Evolutionary conservation across 1,140 invertebrate species (phyloP), one percentile per base, ranked within the genome.

Genomic region (Bilobella aurantiaca): DNA sequence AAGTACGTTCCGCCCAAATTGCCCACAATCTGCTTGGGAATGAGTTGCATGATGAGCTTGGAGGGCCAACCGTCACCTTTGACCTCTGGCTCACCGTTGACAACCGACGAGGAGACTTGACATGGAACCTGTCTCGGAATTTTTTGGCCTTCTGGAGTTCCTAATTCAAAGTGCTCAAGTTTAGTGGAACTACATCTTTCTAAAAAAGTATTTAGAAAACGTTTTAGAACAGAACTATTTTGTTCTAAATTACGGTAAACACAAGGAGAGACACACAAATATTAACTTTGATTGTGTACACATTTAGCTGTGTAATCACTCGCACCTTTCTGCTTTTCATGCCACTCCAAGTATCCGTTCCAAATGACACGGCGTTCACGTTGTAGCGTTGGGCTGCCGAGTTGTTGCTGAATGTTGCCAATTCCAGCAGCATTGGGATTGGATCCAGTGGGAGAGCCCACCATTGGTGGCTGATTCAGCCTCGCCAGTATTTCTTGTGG

Each of bases 51-150:
- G 47, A 92, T 84, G 14, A 97, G 76, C 76, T 93, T 94, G 62
- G 83, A 82, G 1, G 93, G 93, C 93, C 93, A 97, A 16, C 88
- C 88, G 71, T 91, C 89, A 1, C 90, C 89, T 81, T 91, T 93
- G 82, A 94, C 81, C 77, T 94, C 91, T 0, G 87, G 85, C 75
- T 93, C 89, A 18, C 89, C 88, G 73, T 90, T 88, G 70, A 87
- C 88, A 0, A 83, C 82, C 73, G 86, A 86, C 3, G 84, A 82
- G 1, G 85, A 86, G 1, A 95, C 88, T 71, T 89, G 87, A 77
- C 90, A 95, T 0, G 87, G 88, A 23, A 95, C 84, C 68, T 87
- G 85, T 72, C 89, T 84, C 1, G 87, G 87, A 63, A 90, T 83
- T 78, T 93, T 93, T 71, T 86, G 85, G 62, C 66, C 68, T 59